Base-by-base conservation (phyloP, 1,140 invertebrate species). In the Oryzaephilus surinamensis region DNA sequence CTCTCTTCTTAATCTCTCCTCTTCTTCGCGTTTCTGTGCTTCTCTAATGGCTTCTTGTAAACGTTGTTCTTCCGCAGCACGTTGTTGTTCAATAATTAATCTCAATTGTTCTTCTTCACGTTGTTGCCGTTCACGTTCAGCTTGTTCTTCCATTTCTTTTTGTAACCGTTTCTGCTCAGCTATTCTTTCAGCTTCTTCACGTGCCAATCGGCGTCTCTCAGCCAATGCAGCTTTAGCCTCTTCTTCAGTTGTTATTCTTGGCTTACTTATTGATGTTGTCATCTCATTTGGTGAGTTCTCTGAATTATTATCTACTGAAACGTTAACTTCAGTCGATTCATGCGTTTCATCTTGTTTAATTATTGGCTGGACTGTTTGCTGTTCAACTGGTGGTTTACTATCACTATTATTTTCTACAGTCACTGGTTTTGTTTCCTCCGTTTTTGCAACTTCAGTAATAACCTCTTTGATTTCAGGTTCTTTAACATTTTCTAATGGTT, bases 141-240 rank as follows among this genome's bases (percentile, higher is more conserved):
- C 67, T 51, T 81, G 73, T 8, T 73, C 74, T 60, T 85, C 79
- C 43, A 78, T 75, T 57, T 83, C 76, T 60, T 70, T 70, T 67
- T 82, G 70, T 56, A 77, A 76, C 42, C 84, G 68, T 63, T 89
- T 84, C 15, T 81, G 61, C 64, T 90, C 86, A 8, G 84, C 83
- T 68, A 88, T 82, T 41, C 80, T 64, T 70, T 91, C 87, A 27
- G 84, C 80, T 62, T 90, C 84, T 66, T 91, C 86, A 21, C 87
- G 63, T 17, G 85, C 86, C 27, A 87, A 65, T 45, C 84, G 67
- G 51, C 88, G 67, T 49, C 85, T 73, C 68, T 91, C 88, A 4
- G 88, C 87, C 24, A 93, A 64, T 19, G 86, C 86, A 16, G 86
- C 86, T 65, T 89, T 91, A 11, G 87, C 87, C 67, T 90, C 79